phyloP scores from a whole-genome alignment of 2,888 invertebrate species.

The Heliconius hortense region DNA sequence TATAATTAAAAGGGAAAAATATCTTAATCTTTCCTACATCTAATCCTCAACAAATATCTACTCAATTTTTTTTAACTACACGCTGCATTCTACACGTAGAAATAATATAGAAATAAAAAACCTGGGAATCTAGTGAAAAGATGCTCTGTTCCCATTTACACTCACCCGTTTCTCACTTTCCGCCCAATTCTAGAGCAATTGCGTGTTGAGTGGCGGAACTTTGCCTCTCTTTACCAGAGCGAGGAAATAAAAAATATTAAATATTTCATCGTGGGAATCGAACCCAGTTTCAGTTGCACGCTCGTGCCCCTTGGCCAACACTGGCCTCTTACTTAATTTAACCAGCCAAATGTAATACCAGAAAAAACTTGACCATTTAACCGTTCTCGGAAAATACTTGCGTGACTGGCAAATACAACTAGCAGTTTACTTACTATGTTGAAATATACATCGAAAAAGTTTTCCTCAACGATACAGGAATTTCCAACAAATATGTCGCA shows the following conservation, averaged over 20 bases:
- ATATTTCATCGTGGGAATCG: background rate
- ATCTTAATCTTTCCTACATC: no score
- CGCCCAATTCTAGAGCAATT: background rate
- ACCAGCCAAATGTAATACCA: background rate
- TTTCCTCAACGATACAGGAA: conserved; percentile 18
- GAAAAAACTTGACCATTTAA: conserved; percentile 1
- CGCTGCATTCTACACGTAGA: no score
- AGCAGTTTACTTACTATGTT: conserved; percentile 10
- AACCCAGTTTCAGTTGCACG: background rate
- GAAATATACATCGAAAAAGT: background rate
- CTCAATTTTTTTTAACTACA: background rate
- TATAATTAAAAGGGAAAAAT: background rate
- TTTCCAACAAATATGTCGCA: conserved; percentile 7
- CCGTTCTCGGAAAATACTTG: background rate
- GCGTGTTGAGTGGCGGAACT: background rate
- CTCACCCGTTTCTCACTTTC: no score
- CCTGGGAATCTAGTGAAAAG: background rate
- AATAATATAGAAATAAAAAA: background rate
- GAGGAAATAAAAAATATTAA: background rate
- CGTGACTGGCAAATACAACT: background rate
- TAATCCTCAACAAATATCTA: no score
- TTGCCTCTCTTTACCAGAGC: background rate
- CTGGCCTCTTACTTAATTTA: background rate
- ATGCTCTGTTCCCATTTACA: no score
- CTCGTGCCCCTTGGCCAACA: background rate